Evolutionary conservation across 2,888 invertebrate genomes (phyloP).

Genomic region (Acanthococcus lagerstroemiae): DNA sequence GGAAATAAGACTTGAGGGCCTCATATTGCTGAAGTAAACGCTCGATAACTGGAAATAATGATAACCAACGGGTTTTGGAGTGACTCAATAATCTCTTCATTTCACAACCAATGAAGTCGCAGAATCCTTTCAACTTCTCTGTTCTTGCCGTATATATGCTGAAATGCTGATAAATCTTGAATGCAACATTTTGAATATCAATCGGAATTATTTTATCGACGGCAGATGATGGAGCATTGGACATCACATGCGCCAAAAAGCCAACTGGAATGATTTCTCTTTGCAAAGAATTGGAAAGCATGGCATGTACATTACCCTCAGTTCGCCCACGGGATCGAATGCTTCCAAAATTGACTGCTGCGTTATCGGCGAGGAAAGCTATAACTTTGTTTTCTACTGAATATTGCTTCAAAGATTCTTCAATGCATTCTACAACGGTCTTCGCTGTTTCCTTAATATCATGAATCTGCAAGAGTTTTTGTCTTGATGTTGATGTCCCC

Average conservation of each 20-base stretch:
- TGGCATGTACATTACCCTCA: background rate
- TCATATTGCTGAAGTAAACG: constrained; percentile 38
- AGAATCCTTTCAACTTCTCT: constrained; percentile 39
- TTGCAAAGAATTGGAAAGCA: constrained; percentile 9
- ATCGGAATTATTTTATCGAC: constrained; percentile 38
- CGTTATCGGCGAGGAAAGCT: constrained; percentile 31
- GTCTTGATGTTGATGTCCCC: constrained; percentile 5
- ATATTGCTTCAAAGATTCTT: constrained; percentile 8
- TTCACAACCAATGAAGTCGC: constrained; percentile 38
- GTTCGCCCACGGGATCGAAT: background rate
- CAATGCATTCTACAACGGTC: constrained; percentile 19
- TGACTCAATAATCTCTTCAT: constrained; percentile 37
- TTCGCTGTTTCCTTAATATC: constrained; percentile 19
- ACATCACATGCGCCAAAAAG: constrained; percentile 40
- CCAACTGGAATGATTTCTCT: constrained; percentile 36
- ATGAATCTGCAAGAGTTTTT: constrained; percentile 26
- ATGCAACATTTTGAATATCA: constrained; percentile 39
- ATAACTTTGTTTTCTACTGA: constrained; percentile 11
- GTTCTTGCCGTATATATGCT: constrained; percentile 40
- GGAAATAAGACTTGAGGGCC: constrained; percentile 37
- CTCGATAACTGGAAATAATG: constrained; percentile 38
- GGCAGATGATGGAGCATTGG: constrained; percentile 39
- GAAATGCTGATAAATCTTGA: constrained; percentile 40
- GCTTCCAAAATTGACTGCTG: constrained; percentile 32
- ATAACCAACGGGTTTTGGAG: constrained; percentile 38